Base-by-base conservation (phyloP, 2,888 invertebrate genomes). In the Glaucopsyche alexis region DNA sequence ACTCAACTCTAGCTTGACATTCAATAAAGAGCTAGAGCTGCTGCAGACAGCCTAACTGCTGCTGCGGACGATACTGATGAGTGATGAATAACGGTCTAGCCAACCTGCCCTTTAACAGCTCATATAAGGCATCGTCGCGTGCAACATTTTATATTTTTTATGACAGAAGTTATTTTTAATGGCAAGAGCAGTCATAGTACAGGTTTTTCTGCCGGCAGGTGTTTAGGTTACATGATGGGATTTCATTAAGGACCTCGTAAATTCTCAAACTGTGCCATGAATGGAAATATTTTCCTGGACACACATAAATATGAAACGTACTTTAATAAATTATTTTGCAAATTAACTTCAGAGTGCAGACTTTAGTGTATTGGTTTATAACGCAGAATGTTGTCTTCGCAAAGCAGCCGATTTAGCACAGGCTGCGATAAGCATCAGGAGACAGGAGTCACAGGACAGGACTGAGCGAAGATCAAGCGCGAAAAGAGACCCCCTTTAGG, bases 161-260 rank as follows among this genome's bases (percentile, higher is more conserved):
- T 29, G 29, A 4, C 29, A 29, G 29, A 29, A 29, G 29, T 29
- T 29, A 29, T 29, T 29, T 29, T 29, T 29, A 9, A 16, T 19
- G 29, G 47, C 69, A 49, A 8, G 47, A 49, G 47, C 69, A 19
- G 67, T 29, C 29, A 19, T 8, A 14, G 42, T 47, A 77, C 76
- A 50, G 75, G 77, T 78, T 78, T 78, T 78, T 78, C 72, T 73
- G 16, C 72, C 65, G 64, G 50, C 76, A 76, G 42, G 55, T 72
- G 72, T 77, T 73, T 78, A 74, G 75, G 75, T 73, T 72, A 75
- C 77, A 74, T 77, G 73, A 75, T 73, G 45, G 72, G 60, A 73
- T 72, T 73, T 71, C 75, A 77, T 77, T 75, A 67, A 67, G 72
- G 75, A 65, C 71, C 9, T 50, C 29, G 64, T 13, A 3, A 29